These are phyloP conservation scores for Sinella curviseta DNA, from an alignment of 1,140 invertebrate genomes.

Conservation along the genomic window DNA sequence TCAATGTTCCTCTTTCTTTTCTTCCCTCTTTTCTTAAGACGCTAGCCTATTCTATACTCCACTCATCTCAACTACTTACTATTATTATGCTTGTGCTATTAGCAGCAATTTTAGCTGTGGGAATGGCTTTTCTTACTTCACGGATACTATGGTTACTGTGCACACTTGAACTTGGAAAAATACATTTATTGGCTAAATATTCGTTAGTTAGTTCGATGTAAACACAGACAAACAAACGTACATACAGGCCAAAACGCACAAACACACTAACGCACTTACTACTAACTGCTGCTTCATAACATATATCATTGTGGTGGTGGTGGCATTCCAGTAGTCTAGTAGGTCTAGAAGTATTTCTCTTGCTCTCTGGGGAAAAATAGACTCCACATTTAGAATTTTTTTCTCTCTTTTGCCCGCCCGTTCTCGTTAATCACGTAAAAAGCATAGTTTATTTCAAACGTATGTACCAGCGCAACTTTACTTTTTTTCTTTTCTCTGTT, in stretches of 20 bases:
- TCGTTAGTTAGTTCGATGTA: no score
- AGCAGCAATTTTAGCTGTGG: no score
- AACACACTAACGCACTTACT: no score
- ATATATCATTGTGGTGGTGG: not conserved
- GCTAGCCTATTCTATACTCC: not conserved
- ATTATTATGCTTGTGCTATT: no score
- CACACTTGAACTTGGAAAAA: no score
- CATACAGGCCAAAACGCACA: no score
- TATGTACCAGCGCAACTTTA: not conserved
- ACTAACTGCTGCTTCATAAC: no score
- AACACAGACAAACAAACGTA: not conserved
- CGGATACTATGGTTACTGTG: no score
- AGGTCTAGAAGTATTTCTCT: not conserved
- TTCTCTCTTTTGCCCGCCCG: not conserved
- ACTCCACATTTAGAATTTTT: not conserved
- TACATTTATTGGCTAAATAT: no score
- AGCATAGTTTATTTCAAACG: slow-evolving; percentile 10
- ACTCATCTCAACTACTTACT: no score
- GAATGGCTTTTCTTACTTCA: no score
- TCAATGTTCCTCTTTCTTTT: not conserved
- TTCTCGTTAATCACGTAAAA: slow-evolving; percentile 9
- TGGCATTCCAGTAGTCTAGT: not conserved
- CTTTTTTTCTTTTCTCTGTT: no score
- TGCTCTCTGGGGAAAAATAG: not conserved
- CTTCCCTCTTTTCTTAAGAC: not conserved